Evolutionary conservation across 2,888 invertebrate species (phyloP).

Genomic region (Brenthis ino): DNA sequence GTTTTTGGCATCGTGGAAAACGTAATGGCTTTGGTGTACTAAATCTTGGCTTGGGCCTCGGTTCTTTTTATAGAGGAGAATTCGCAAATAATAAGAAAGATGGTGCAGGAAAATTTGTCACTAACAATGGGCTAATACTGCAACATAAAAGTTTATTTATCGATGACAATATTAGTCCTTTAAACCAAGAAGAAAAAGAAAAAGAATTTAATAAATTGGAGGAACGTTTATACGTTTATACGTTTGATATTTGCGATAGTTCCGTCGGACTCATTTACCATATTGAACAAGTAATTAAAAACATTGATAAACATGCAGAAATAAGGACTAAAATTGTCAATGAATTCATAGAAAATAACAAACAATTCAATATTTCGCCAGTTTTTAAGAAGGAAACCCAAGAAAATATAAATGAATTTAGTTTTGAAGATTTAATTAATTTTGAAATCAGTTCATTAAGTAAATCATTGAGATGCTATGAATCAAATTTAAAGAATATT

Average conservation of each 20-base stretch:
- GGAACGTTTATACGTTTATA: constrained; percentile 54
- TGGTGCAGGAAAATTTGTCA: constrained; percentile 78
- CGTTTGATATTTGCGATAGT: constrained; percentile 63
- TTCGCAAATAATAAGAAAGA: constrained; percentile 82
- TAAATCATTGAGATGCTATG: constrained; percentile 71
- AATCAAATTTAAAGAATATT: constrained; percentile 72
- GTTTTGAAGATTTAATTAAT: constrained; percentile 52
- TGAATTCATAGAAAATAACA: constrained; percentile 62
- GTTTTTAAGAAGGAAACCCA: constrained; percentile 32
- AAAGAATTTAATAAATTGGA: constrained; percentile 43
- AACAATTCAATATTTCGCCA: constrained; percentile 40
- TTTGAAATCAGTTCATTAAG: constrained; percentile 73
- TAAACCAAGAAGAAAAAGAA: constrained; percentile 44
- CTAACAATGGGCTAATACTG: constrained; percentile 80
- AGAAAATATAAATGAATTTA: constrained; percentile 28
- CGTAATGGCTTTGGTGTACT: constrained; percentile 77
- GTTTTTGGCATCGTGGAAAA: constrained; percentile 80
- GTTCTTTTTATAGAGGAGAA: constrained; percentile 80
- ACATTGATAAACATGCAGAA: constrained; percentile 61
- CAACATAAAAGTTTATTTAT: constrained; percentile 75
- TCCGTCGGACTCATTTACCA: constrained; percentile 72
- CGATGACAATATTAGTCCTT: constrained; percentile 71
- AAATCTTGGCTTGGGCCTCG: constrained; percentile 77
- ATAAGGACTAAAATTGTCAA: constrained; percentile 53
- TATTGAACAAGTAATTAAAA: constrained; percentile 63